Base-by-base conservation (phyloP, 1,140 invertebrate species). In the Pemphigus obesinymphae region DNA sequence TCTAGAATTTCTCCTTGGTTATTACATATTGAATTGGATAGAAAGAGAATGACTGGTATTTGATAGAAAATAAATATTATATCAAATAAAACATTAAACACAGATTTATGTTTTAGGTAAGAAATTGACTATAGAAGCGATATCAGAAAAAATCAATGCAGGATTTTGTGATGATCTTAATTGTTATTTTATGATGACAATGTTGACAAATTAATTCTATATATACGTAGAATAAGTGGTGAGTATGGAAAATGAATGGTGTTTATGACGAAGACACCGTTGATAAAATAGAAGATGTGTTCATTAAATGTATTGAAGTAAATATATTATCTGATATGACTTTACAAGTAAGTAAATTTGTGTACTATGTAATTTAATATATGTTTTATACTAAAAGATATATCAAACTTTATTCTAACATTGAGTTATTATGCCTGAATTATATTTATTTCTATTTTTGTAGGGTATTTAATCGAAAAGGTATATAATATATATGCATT, bases 401-500 rank as follows among this genome's bases (percentile, higher is more conserved):
- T n/a, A 88, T 92, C 89, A 83, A n/a, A n/a, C 6, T 53, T 82
- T 70, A 7, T n/a, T 58, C n/a, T 26, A 43, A 45, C 29, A 7
- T 45, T 11, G 43, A 55, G 26, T 70, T 68, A 2, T 53, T 82
- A 15, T 68, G 13, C 11, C 3, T n/a, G 8, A 63, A 81, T 34
- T 73, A 50, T n/a, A 84, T 81, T 31, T 82, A n/a, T 82, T 82
- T 70, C 83, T 83, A 72, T n/a, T n/a, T 37, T 84, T 86, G 13
- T 83, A 90, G 87, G 91, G 94, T 83, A 95, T 96, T 83, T 94
- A n/a, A 95, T 96, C 84, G 90, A 91, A 31, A 95, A 97, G 89
- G 98, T 99, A 34, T 99, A n/a, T n/a, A n/a, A n/a, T n/a, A n/a
- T n/a, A 99, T 88, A 99, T 99, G 98, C 97, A 99, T 89, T 90